These are phyloP conservation scores for Pyxicephalus adspersus DNA, from an alignment of 2,113 vertebrate genomes.

Conservation along the genomic window DNA sequence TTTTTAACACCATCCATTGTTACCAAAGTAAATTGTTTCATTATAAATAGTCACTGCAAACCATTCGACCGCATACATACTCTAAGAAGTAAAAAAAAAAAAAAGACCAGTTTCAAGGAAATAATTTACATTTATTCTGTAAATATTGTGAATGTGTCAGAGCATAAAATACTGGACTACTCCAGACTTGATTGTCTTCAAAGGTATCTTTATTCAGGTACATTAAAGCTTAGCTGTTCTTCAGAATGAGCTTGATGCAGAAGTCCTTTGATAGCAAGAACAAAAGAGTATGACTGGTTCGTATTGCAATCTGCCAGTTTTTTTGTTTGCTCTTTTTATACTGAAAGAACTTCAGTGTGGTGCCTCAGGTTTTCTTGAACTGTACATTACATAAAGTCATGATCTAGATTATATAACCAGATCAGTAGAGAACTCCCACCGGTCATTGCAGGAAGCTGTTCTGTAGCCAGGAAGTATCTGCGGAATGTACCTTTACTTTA, in stretches of 20 bases:
- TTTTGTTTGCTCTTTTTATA: too few relatives aligned
- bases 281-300: not conserved
- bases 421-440: not conserved
- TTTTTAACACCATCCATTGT: too few relatives aligned
- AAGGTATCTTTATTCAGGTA: conserved; percentile 1
- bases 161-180: conserved; percentile 35
- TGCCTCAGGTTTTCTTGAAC: not conserved
- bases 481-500: too few relatives aligned
- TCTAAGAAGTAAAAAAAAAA: not conserved
- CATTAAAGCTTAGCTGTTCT: conserved; percentile 32
- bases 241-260: not conserved
- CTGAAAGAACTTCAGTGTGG: not conserved
- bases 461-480: not conserved
- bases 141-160: conserved; percentile 39
- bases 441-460: not conserved
- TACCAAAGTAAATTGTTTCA: too few relatives aligned
- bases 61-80: too few relatives aligned
- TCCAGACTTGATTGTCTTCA: conserved; percentile 40
- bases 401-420: not conserved
- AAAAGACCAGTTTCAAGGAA: conserved; percentile 11
- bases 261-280: not conserved
- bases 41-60: too few relatives aligned
- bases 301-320: not conserved
- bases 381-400: not conserved
- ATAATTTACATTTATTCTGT: conserved; percentile 41